Percentiles rank a stretch among this genome's conserved stretches.
Conservation (phyloP, 2,888 invertebrate species). For the Ligdia adustata region DNA sequence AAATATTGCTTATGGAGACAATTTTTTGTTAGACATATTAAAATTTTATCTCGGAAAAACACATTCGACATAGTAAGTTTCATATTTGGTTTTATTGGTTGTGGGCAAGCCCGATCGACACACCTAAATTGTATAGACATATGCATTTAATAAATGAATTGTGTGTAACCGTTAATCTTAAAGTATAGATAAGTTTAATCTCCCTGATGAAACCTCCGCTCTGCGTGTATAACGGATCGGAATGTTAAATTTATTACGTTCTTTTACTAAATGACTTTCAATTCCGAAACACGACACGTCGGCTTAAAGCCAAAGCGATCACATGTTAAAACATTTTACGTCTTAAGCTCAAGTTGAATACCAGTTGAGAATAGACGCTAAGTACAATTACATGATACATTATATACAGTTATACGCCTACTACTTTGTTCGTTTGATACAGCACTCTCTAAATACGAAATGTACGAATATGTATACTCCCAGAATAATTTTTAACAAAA, state of each 20-base stretch:
- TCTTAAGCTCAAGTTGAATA: constrained; percentile 22
- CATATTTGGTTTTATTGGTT: not conserved
- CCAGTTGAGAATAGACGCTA: constrained; percentile 14
- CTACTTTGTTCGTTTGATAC: too few species aligned
- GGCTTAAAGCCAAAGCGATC: constrained; percentile 37
- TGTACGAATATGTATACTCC: too few species aligned
- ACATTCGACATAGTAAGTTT: too few species aligned
- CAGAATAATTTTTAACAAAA: too few species aligned
- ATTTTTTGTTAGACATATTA: too few species aligned
- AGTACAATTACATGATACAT: constrained; percentile 1
- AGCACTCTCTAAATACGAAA: too few species aligned
- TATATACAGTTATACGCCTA: too few species aligned
- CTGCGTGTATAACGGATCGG: constrained; percentile 66
- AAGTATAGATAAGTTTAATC: constrained; percentile 56
- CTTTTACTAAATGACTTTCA: constrained; percentile 69
- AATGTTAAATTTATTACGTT: constrained; percentile 72
- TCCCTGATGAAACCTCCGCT: constrained; percentile 55
- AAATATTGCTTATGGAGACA: too few species aligned
- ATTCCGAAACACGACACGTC: constrained; percentile 59
- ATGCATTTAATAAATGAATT: constrained; percentile 11
- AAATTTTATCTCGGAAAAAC: not conserved
- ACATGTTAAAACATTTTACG: constrained; percentile 25
- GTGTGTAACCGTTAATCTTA: constrained; percentile 44
- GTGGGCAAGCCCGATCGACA: not conserved
- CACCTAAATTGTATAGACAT: not conserved